A percentile compares a stretch with the other conserved stretches of the same genome.
Conservation (phyloP, 2,888 invertebrate genomes). For the Leucozona laternaria region DNA sequence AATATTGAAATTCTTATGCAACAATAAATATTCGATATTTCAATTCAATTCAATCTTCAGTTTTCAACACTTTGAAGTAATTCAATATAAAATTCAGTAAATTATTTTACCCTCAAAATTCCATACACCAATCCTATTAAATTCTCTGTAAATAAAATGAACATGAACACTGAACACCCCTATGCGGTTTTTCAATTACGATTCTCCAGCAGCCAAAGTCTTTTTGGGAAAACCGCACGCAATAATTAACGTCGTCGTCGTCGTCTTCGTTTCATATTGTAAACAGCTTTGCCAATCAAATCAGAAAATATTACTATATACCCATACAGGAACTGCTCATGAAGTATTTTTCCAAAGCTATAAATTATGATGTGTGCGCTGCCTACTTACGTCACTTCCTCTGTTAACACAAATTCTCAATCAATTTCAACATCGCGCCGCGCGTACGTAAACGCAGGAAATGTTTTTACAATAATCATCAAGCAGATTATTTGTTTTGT, state of each 20-base stretch:
- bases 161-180: not conserved
- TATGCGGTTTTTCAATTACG: not conserved
- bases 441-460: slow-evolving; percentile 11
- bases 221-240: not conserved
- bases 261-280: not conserved
- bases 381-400: slow-evolving; percentile 43
- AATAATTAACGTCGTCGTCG: not conserved
- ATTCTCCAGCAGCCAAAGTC: not conserved
- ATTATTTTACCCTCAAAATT: not conserved
- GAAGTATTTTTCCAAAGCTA: slow-evolving; percentile 8
- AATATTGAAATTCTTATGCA: not conserved
- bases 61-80: not conserved
- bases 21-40: not conserved
- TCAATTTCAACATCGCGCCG: slow-evolving; percentile 31
- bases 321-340: not conserved
- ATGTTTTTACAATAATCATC: slow-evolving; percentile 28
- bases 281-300: slow-evolving; percentile 15
- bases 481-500: slow-evolving; percentile 34
- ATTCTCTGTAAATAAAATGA: not conserved
- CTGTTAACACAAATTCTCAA: slow-evolving; percentile 39
- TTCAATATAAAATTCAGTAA: not conserved
- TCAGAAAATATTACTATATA: not conserved
- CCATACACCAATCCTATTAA: not conserved
- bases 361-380: slow-evolving; percentile 2
- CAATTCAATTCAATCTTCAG: not conserved